Evolutionary conservation across 2,113 vertebrate genomes (phyloP), one percentile per base, ranked within the genome.

Genomic region (Eulemur rufifrons): DNA sequence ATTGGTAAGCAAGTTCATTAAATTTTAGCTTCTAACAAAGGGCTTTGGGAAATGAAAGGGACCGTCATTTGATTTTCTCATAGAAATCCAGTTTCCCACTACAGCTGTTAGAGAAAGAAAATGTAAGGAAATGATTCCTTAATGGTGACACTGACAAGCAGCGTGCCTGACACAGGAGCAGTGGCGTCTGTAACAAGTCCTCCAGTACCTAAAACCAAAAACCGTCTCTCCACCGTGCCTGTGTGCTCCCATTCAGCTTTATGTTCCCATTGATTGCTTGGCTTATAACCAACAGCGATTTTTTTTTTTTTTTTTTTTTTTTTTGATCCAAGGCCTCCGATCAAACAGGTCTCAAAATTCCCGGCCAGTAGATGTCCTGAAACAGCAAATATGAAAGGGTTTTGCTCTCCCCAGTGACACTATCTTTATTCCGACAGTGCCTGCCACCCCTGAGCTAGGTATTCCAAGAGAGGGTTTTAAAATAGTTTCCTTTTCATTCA

Each of bases 41-140:
- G 39, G 20, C n/a, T 73, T 54, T 45, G 71, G 78, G 56, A 78
- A 89, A 81, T n/a, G 11, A 71, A 73, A 6, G 80, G 6, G 10
- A 17, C 56, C n/a, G 1, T 6, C 27, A 5, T 81, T 27, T 56
- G 13, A 18, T 86, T 92, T 80, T 56, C 64, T 17, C 37, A 6
- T 34, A 89, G 92, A 96, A 95, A 94, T 73, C 64, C 8, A 17
- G 74, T 73, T 89, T 94, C 52, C 32, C 39, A 32, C 27, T 37
- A 56, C 23, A 93, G 54, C 78, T 86, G n/a, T 64, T 94, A 63
- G 59, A 42, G 50, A 77, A 27, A 39, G 63, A 66, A 82, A 52
- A n/a, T 29, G 71, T 87, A 54, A 61, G 76, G 81, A 87, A 86
- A 18, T 45, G 88, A n/a, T 14, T 42, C 20, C 23, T 89, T 29